phyloP scores from a whole-genome alignment of 2,113 vertebrate species.

The Pantherophis guttatus region DNA sequence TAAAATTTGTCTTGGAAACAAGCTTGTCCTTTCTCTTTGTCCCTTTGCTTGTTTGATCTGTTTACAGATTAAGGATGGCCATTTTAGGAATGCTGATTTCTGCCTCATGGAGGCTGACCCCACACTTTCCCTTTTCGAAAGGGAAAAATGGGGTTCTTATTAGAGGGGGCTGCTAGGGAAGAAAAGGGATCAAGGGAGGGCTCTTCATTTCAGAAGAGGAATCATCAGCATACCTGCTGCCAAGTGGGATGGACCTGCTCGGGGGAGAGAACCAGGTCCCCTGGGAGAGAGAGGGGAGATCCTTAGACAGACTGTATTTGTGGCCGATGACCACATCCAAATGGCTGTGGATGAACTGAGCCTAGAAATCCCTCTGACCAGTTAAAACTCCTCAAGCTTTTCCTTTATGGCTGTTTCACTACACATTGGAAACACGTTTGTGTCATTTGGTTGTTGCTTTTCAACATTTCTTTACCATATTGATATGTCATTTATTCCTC shows the following conservation, averaged over 20 bases:
- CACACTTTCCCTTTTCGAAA: background rate
- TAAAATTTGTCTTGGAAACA: background rate
- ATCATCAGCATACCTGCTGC: background rate
- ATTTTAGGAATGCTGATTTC: background rate
- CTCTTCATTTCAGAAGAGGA: background rate
- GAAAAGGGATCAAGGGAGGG: background rate
- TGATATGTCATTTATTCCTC: background rate
- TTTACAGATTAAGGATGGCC: background rate
- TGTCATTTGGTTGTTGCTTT: background rate
- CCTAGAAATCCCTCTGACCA: background rate
- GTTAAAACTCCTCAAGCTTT: background rate
- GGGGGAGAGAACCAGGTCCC: background rate
- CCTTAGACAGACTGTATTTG: background rate
- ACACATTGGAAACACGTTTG: background rate
- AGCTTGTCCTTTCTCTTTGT: background rate
- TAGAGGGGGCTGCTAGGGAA: background rate
- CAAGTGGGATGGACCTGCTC: background rate
- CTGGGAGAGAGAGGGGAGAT: background rate
- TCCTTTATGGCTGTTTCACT: background rate
- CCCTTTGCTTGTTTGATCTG: background rate
- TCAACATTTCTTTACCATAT: background rate
- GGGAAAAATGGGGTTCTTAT: background rate
- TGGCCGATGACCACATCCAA: background rate
- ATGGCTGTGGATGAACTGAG: background rate
- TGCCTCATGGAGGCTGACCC: background rate